phyloP scores from a whole-genome alignment of 2,797 vertebrate species.

The Halcyon smyrnensis region DNA sequence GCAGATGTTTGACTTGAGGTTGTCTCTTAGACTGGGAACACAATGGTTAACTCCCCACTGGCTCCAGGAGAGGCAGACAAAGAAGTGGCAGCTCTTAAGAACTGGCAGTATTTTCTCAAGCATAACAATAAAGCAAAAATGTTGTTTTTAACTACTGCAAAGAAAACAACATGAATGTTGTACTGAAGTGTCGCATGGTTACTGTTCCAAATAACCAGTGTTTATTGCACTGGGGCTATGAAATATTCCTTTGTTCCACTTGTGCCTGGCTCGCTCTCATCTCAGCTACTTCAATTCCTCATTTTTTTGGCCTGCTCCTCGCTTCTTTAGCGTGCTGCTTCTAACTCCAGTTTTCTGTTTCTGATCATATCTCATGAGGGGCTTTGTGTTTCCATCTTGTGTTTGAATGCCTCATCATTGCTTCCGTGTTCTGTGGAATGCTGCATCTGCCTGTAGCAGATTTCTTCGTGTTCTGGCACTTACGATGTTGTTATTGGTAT shows the following conservation, averaged over 20 bases:
- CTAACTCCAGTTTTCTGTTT: not conserved
- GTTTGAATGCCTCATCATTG: not conserved
- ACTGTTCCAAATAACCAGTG: not conserved
- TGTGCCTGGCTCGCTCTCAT: not conserved
- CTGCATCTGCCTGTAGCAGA: not conserved
- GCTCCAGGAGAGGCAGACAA: not conserved
- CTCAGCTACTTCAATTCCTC: not conserved
- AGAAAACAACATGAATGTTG: not conserved
- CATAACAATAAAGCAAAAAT: not conserved
- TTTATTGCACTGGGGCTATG: not conserved
- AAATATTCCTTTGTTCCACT: conserved; percentile 1
- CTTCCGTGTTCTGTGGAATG: not conserved
- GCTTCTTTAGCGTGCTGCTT: not conserved
- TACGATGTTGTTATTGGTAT: not conserved
- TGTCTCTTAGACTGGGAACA: not conserved
- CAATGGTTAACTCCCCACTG: not conserved
- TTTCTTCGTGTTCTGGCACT: not conserved
- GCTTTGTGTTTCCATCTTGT: not conserved
- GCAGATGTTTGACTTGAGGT: not conserved
- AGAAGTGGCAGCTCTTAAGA: not conserved
- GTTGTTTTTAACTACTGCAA: not conserved
- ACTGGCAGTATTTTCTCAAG: not conserved
- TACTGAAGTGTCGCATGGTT: not conserved
- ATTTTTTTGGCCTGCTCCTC: not conserved
- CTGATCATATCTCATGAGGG: not conserved